These are phyloP conservation scores for Paramuricea clavata DNA, from an alignment of 92 coral and sea anemone species.

Conservation along the genomic window DNA sequence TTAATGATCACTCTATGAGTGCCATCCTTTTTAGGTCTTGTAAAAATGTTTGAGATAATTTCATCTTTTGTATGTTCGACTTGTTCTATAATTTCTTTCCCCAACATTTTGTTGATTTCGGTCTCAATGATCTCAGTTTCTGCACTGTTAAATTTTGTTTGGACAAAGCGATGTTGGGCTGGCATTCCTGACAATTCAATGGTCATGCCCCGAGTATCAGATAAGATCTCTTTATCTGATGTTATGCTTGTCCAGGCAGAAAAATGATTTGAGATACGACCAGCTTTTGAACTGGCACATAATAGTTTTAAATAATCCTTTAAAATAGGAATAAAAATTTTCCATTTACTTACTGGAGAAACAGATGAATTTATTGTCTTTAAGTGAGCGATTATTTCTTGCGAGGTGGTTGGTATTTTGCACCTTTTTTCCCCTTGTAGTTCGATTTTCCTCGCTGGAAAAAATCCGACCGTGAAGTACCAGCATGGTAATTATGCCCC, in stretches of 20 bases:
- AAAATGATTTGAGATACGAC: conserved; percentile 6
- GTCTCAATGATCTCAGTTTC: neutral
- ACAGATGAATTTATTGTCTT: neutral
- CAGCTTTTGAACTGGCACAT: conserved; percentile 14
- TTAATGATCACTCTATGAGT: no score
- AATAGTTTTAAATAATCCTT: neutral
- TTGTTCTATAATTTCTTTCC: neutral
- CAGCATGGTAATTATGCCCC: neutral
- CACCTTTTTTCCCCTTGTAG: neutral
- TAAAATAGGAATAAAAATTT: neutral
- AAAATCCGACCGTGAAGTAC: neutral
- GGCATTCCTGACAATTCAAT: neutral
- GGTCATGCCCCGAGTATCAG: conserved; percentile 2
- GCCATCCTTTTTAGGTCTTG: conserved; percentile 20
- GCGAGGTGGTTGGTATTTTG: neutral
- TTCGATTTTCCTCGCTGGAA: neutral
- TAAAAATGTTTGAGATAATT: conserved; percentile 12
- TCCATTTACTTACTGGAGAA: neutral
- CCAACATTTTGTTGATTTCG: neutral
- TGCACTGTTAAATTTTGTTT: conserved; percentile 4
- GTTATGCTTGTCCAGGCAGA: conserved; percentile 6
- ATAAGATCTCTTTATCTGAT: conserved; percentile 9
- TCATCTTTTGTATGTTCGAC: neutral
- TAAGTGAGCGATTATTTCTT: neutral
- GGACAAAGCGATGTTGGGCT: neutral